These are phyloP conservation scores for Poecile montanus DNA, from an alignment of 2,797 vertebrate genomes.

Conservation along the genomic window DNA sequence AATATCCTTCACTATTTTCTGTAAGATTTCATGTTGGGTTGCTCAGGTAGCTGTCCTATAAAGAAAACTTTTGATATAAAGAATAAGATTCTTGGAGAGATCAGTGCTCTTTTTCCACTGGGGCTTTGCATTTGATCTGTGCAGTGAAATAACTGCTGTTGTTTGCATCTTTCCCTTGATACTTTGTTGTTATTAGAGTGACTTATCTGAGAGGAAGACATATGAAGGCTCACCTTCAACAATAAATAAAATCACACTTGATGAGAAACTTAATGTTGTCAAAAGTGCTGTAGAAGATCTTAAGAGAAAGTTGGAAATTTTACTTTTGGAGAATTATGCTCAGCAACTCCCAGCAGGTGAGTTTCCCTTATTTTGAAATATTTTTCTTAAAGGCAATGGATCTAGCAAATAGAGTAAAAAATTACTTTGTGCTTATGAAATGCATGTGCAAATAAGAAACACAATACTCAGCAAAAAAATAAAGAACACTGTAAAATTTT, in stretches of 20 bases:
- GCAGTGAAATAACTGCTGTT: not conserved
- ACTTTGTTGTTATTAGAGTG: slow-evolving; percentile 27
- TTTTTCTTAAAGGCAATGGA: not conserved
- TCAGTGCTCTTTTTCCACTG: not conserved
- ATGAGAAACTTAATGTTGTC: slow-evolving; percentile 41
- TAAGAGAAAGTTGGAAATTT: slow-evolving; percentile 43
- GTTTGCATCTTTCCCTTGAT: not conserved
- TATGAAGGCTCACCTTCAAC: not conserved
- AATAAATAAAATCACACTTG: not conserved
- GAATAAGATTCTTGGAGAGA: not conserved
- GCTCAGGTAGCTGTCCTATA: not conserved
- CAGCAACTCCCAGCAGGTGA: slow-evolving; percentile 32
- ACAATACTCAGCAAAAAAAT: not conserved
- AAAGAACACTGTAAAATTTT: not conserved
- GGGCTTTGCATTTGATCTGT: not conserved
- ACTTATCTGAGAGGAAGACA: not conserved
- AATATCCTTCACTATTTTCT: not conserved
- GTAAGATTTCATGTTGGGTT: not conserved
- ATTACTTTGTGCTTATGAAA: not conserved
- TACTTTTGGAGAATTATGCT: not conserved
- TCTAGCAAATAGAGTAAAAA: not conserved
- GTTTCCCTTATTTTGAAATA: not conserved
- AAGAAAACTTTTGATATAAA: not conserved
- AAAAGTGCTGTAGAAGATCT: slow-evolving; percentile 58
- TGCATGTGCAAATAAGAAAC: not conserved